Evolutionary conservation across 2,797 vertebrate genomes (phyloP).

Genomic region (Manis javanica): DNA sequence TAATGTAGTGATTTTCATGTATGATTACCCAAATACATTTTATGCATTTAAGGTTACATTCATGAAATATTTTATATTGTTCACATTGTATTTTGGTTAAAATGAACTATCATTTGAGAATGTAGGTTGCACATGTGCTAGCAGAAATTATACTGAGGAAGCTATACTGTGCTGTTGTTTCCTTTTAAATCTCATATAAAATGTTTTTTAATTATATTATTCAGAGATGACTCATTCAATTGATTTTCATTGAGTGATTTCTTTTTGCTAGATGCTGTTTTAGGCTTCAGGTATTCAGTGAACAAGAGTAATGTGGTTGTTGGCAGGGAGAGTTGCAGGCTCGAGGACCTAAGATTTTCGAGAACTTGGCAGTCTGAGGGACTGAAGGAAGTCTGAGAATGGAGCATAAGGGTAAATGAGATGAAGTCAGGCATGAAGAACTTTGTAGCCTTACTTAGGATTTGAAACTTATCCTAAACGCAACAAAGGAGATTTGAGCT

Average conservation of each 20-base stretch:
- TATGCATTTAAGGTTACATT: background rate
- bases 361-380: fast-evolving
- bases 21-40: background rate
- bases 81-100: background rate
- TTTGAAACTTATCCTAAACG: background rate
- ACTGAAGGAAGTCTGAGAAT: background rate
- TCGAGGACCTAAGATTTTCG: background rate
- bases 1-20: background rate
- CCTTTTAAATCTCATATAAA: background rate
- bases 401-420: fast-evolving
- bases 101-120: background rate
- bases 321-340: background rate
- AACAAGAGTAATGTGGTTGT: background rate
- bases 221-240: background rate
- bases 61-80: conserved; percentile 6
- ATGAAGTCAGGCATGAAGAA: background rate
- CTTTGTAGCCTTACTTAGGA: background rate
- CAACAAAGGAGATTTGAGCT: background rate
- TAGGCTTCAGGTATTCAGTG: background rate
- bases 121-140: background rate
- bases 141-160: background rate
- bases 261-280: background rate
- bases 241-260: background rate
- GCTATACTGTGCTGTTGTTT: background rate
- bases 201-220: background rate